Evolutionary conservation across 2,888 invertebrate genomes (phyloP).

Genomic region (Dynastes tityus): DNA sequence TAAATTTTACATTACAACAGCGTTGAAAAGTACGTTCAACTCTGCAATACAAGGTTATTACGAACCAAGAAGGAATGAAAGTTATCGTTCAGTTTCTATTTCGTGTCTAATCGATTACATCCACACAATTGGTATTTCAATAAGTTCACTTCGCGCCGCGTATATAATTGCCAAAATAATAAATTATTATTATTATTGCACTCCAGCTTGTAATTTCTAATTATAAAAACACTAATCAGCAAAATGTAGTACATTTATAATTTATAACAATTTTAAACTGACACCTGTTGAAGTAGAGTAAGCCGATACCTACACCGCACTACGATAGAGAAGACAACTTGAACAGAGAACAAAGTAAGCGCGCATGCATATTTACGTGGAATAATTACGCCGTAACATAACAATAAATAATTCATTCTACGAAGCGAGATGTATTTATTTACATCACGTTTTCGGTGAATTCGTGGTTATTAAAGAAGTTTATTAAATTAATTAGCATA

Average conservation of each 20-base stretch:
- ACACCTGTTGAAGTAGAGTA: neutral
- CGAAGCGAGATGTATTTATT: neutral
- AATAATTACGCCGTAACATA: neutral
- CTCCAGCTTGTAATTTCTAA: neutral
- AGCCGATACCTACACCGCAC: neutral
- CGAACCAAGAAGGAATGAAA: neutral
- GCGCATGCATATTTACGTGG: neutral
- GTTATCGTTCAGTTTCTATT: slow-evolving; percentile 10
- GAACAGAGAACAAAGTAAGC: neutral
- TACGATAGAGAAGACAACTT: neutral
- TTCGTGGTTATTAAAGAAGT: too few species aligned
- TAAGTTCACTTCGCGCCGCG: too few species aligned
- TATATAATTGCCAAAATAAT: neutral
- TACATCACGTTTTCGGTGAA: too few species aligned
- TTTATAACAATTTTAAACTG: neutral
- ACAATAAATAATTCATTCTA: neutral
- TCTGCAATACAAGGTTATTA: neutral
- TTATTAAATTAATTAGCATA: too few species aligned
- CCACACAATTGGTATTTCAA: neutral
- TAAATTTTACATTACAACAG: neutral
- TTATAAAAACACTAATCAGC: neutral
- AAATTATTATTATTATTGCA: neutral
- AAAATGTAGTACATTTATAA: neutral
- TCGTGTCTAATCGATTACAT: neutral
- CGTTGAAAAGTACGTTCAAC: neutral